Conservation (phyloP, 2,888 invertebrate genomes). For the Nematopogon swammerdamellus region DNA sequence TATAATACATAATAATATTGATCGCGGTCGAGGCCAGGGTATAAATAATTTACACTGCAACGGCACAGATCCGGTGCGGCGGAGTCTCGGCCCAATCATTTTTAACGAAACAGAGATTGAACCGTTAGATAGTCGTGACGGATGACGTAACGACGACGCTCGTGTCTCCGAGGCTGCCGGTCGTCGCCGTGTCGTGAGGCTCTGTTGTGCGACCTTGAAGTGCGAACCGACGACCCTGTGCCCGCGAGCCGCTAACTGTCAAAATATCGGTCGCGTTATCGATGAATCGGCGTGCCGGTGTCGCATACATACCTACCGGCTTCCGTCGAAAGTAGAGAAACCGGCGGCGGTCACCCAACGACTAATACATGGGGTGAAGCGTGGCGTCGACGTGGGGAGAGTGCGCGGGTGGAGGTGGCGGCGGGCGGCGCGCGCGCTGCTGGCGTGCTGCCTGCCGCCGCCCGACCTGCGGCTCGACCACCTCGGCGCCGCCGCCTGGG, state of each 20-base stretch:
- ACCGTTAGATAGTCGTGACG: background rate
- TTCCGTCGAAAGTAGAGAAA: no score
- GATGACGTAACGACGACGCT: background rate
- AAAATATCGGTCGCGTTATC: background rate
- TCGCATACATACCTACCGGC: no score
- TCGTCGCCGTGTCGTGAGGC: no score
- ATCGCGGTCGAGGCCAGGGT: no score
- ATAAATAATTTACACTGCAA: no score
- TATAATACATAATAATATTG: no score
- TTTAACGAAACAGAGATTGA: background rate
- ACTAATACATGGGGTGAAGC: background rate
- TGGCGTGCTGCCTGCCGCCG: slow-evolving; percentile 42
- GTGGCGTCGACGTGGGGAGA: slow-evolving; percentile 14
- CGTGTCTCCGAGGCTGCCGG: background rate
- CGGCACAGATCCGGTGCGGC: no score
- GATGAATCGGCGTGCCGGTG: no score
- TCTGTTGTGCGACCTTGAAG: background rate
- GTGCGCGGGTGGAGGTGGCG: slow-evolving; percentile 1
- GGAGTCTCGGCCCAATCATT: no score
- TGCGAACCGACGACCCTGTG: background rate
- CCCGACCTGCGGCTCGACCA: slow-evolving; percentile 26
- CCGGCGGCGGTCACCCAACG: no score
- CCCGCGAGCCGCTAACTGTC: background rate
- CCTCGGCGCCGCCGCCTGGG: slow-evolving; percentile 32
- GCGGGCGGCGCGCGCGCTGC: slow-evolving; percentile 26